phyloP scores from a whole-genome alignment of 2,888 invertebrate genomes.

The Lasioglossum malachurum region DNA sequence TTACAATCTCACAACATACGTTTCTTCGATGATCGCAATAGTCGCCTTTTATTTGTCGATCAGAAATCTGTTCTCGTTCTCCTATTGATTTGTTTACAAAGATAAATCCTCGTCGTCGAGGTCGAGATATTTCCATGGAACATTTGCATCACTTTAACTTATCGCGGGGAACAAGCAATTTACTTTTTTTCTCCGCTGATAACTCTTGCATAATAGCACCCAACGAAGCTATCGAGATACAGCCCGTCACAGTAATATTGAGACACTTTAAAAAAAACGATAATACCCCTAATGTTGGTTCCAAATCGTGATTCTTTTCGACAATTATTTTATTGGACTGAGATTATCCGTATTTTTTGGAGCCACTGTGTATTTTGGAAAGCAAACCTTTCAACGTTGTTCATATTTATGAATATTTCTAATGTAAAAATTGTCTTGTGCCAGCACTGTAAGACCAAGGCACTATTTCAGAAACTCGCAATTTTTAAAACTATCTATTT shows the following conservation, averaged over 20 bases:
- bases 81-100: slow-evolving; percentile 5
- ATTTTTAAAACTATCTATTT: background rate
- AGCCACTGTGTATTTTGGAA: background rate
- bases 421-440: background rate
- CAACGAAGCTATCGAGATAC: slow-evolving; percentile 9
- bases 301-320: too few relatives aligned
- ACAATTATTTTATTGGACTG: too few relatives aligned
- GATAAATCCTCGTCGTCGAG: slow-evolving; percentile 9
- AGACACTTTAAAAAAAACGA: background rate
- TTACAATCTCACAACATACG: background rate
- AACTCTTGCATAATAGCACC: slow-evolving; percentile 27
- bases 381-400: background rate
- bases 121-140: slow-evolving; percentile 14
- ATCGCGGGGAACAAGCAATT: slow-evolving; percentile 1
- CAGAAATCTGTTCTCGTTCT: background rate
- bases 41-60: background rate
- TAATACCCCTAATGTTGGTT: too few relatives aligned
- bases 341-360: background rate
- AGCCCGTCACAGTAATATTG: background rate
- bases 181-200: background rate
- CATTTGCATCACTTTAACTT: slow-evolving; percentile 14
- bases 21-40: background rate
- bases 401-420: background rate
- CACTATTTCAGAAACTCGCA: background rate
- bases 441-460: background rate